Evolutionary conservation across 2,888 invertebrate genomes (phyloP), one percentile per base, ranked within the genome.

Genomic region (Trissoscelio sp.): DNA sequence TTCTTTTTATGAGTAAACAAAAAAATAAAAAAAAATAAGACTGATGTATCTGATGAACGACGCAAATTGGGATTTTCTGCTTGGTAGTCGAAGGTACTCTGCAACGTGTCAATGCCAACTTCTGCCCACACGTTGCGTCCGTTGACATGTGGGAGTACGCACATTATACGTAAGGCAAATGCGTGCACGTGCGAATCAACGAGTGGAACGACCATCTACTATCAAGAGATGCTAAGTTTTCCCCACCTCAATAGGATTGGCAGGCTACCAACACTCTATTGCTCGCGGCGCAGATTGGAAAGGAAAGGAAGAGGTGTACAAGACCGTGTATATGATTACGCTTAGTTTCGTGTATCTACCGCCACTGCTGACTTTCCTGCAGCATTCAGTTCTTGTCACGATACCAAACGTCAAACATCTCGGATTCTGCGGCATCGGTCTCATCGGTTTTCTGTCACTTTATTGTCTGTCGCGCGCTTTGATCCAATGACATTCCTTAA

Each of bases 301-400:
- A 83, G 86, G 86, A 88, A 87, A 86, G 86, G 88, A 88, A 88
- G 87, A 86, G 86, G 86, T 86, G 85, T 88, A 87, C 85, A 83
- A 84, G 84, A 84, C 77, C 79, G 83, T 85, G 85, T 86, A 85
- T 85, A 84, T 87, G 87, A 87, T 88, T 88, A 88, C 82, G 86
- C 84, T 87, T 86, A 82, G 86, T 87, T 87, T 87, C 83, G 86
- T 85, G 85, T 86, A 86, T 74, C 70, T 58, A 51, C 60, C 62
- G 69, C 48, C 64, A 51, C 75, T 51, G 64, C 44, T 67, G 72
- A 64, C 79, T 79, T 82, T 82, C 66, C 79, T 78, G 78, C 64
- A 48, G 62, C 87, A 87, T 86, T 88, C 88, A 88, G 88, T 88
- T 85, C 86, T 87, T 86, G 86, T 88, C 86, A 87, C 87, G 87